phyloP scores from a whole-genome alignment of 1,140 invertebrate genomes.

The Trachymyrmex septentrionalis region DNA sequence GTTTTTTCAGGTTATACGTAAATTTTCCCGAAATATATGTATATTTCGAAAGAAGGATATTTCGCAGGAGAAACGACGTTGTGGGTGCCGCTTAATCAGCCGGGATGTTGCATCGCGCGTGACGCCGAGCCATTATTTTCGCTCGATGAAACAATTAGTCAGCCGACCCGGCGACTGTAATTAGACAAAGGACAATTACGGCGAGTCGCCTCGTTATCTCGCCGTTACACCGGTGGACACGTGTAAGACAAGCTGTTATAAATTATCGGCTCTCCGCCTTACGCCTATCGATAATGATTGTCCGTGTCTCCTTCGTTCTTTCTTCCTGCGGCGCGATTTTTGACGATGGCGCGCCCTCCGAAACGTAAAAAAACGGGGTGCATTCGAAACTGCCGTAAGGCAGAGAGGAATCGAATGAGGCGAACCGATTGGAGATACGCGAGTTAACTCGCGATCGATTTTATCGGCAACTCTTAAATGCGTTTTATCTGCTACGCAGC shows the following conservation, averaged over 20 bases:
- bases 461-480: constrained; percentile 46
- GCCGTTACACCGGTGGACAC: constrained; percentile 58
- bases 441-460: constrained; percentile 41
- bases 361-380: constrained; percentile 37
- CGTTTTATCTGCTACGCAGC: constrained; percentile 40
- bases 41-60: background rate
- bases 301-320: constrained; percentile 17
- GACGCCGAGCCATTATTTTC: constrained; percentile 77
- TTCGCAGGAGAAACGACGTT: background rate
- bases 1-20: background rate
- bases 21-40: background rate
- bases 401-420: background rate
- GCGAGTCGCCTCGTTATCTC: constrained; percentile 70
- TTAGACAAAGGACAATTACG: constrained; percentile 76
- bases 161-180: constrained; percentile 66
- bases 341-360: constrained; percentile 4
- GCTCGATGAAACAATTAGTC: constrained; percentile 79
- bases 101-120: constrained; percentile 68
- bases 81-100: constrained; percentile 40
- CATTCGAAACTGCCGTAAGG: background rate
- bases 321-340: constrained; percentile 22
- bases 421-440: constrained; percentile 41
- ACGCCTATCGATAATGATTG: constrained; percentile 67
- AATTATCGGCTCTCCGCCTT: constrained; percentile 59
- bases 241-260: constrained; percentile 73